Conservation (phyloP, 2,888 invertebrate species). For the Sinhomidia bicolor region DNA sequence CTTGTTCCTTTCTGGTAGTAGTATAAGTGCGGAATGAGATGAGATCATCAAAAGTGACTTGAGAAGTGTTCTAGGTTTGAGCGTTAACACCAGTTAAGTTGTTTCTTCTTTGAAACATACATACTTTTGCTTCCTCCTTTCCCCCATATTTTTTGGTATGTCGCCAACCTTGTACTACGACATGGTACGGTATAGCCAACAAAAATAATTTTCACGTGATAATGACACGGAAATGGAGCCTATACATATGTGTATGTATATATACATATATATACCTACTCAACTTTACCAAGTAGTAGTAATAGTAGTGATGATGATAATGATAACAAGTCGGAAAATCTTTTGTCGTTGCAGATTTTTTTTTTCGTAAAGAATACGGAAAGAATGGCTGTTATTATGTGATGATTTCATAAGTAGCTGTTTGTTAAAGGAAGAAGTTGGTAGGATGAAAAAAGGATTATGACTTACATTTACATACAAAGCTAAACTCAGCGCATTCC, state of each 20-base stretch:
- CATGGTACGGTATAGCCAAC: no score
- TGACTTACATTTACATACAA: neutral
- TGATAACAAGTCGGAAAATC: neutral
- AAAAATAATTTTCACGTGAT: no score
- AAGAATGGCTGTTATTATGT: constrained; percentile 20
- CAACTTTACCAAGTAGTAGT: neutral
- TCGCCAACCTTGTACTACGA: constrained; percentile 1
- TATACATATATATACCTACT: no score
- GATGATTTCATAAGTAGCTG: constrained; percentile 23
- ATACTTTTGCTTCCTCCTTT: neutral
- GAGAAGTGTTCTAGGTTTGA: constrained; percentile 7
- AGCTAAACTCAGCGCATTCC: neutral
- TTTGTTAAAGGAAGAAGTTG: neutral
- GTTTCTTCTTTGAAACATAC: neutral
- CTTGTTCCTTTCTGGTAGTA: neutral
- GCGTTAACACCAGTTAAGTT: constrained; percentile 21
- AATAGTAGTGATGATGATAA: no score
- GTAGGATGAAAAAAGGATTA: constrained; percentile 19
- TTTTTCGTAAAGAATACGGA: neutral
- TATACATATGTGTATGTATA: neutral
- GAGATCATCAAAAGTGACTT: constrained; percentile 53
- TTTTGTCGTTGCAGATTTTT: neutral
- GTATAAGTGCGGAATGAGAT: neutral
- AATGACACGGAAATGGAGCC: no score
- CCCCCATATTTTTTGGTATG: constrained; percentile 23